phyloP scores from a whole-genome alignment of 1,140 invertebrate genomes.

The Pectinophora gossypiella region DNA sequence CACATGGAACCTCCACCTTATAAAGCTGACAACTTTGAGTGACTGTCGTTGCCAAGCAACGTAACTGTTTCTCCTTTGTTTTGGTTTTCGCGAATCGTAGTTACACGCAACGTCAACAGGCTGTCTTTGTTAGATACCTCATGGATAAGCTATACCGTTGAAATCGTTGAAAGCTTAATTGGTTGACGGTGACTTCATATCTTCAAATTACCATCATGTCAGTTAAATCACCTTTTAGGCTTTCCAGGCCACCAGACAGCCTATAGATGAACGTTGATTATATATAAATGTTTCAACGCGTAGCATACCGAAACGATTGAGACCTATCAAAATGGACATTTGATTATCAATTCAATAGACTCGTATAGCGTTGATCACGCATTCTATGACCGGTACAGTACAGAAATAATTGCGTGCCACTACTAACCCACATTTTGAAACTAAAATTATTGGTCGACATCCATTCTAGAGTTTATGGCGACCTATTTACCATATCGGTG shows the following conservation, averaged over 20 bases:
- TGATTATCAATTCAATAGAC: neutral
- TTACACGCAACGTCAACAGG: neutral
- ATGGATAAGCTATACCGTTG: neutral
- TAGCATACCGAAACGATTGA: neutral
- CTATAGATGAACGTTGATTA: neutral
- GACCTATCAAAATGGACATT: neutral
- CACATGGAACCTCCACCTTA: neutral
- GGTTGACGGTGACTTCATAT: neutral
- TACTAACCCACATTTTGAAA: conserved; percentile 62
- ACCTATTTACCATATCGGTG: conserved; percentile 61
- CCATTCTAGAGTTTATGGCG: conserved; percentile 44
- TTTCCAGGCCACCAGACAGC: neutral
- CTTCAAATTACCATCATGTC: neutral
- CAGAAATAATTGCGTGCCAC: conserved; percentile 45
- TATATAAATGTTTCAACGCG: neutral
- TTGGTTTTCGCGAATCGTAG: neutral
- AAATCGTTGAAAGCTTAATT: neutral
- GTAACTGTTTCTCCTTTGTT: neutral
- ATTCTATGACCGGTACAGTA: neutral
- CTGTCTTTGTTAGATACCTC: neutral
- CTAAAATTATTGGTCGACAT: conserved; percentile 50
- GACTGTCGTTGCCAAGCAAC: neutral
- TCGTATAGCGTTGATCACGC: neutral
- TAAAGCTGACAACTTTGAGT: neutral
- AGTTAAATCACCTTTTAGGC: neutral